Percentiles rank a stretch among this genome's conserved stretches.
Evolutionary conservation across 1,140 invertebrate genomes (phyloP).

Genomic region (Uloborus diversus): DNA sequence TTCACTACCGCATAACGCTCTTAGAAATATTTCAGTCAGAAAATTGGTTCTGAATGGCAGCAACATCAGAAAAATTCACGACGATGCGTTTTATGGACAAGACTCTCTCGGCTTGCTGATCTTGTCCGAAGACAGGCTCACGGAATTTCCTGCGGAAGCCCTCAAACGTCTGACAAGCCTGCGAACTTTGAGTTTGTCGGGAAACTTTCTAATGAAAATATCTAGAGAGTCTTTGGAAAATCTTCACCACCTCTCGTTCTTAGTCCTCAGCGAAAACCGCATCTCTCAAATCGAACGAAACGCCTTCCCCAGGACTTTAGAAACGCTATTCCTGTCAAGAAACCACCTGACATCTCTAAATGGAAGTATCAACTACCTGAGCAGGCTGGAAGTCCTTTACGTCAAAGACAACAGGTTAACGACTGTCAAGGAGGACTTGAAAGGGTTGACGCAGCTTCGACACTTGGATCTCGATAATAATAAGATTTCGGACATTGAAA

Average conservation of each 20-base stretch:
- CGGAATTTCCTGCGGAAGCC: slow-evolving; percentile 40
- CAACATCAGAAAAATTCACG: slow-evolving; percentile 30
- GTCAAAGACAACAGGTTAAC: slow-evolving; percentile 2
- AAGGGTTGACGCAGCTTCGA: slow-evolving; percentile 8
- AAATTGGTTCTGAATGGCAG: slow-evolving; percentile 26
- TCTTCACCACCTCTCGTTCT: neutral
- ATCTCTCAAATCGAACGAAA: slow-evolving; percentile 21
- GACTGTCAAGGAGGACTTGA: slow-evolving; percentile 2
- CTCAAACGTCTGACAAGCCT: slow-evolving; percentile 17
- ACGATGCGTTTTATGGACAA: slow-evolving; percentile 41
- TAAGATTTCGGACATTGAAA: neutral
- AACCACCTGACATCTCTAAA: slow-evolving; percentile 30
- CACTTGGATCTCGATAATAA: slow-evolving; percentile 12
- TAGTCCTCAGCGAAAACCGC: slow-evolving; percentile 18
- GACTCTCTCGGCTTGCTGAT: slow-evolving; percentile 7
- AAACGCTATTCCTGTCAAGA: neutral
- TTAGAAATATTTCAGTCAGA: neutral
- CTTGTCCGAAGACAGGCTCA: slow-evolving; percentile 20
- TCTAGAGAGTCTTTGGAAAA: neutral
- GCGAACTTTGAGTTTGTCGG: slow-evolving; percentile 18
- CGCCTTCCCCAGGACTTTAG: slow-evolving; percentile 19
- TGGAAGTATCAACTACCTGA: neutral
- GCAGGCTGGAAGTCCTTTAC: neutral
- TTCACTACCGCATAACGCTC: slow-evolving; percentile 14
- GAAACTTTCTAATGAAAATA: slow-evolving; percentile 31